Evolutionary conservation across 1,140 invertebrate genomes (phyloP), one percentile per base, ranked within the genome.

Genomic region (Dendroctonus ponderosae): DNA sequence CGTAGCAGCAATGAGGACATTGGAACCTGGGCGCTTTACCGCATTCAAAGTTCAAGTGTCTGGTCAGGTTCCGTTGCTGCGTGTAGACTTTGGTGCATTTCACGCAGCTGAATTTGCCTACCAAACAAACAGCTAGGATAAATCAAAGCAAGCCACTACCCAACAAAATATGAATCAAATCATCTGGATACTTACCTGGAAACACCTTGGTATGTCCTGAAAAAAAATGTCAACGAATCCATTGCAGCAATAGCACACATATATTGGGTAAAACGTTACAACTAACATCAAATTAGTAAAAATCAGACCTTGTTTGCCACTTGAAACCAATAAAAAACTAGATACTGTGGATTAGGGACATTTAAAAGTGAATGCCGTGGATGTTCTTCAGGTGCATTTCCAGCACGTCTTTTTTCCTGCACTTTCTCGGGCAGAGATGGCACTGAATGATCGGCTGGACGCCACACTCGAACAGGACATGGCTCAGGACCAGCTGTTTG

Each of bases 1-100:
- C 57, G 57, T 74, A 66, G 12, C 58, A 7, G 69, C 84, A 85
- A 41, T 80, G 77, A 14, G 85, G 83, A 72, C 88, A 87, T 73
- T 82, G 80, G 79, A 87, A 90, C 71, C 82, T 81, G 9, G 87
- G 86, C 60, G 82, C 78, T 67, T 86, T 85, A 8, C 84, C 84
- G 76, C 88, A 90, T 74, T 89, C 87, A 74, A 85, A 88, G 67
- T 85, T 87, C 69, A 83, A 82, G 71, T 90, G 87, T 62, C 85
- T 78, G 70, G 80, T 82, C 63, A 85, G 74, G 81, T 83, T 66
- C 79, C 81, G 66, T 82, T 83, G 72, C 7, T 62, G 66, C 2
- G 40, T 11, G 40, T 68, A 68, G 40, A 5, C 15, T 37, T 58
- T 68, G 6, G 41, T 44, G 41, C 66, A 68, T 56, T 52, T 41